Base-by-base conservation (phyloP, 2,797 vertebrate species). In the Myotis pilosus region DNA sequence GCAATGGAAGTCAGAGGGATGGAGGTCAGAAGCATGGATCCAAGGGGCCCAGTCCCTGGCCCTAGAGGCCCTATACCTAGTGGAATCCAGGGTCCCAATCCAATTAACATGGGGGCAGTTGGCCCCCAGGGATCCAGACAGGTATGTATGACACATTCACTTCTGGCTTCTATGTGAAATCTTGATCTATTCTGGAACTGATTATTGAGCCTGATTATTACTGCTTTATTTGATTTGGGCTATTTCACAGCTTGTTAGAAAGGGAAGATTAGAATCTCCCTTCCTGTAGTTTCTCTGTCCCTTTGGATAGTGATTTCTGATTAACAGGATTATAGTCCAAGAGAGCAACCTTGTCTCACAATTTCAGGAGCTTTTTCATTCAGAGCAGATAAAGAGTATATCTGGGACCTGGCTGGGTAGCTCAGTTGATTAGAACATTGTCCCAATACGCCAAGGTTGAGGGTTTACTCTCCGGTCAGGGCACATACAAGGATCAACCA, bases 21-120 rank as follows among this genome's bases (percentile, higher is more conserved):
- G 98, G 98, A 98, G 49, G 95, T 96, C 25, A 98, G 98, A 62
- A 97, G 94, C 28, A 96, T 98, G 98, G 98, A 98, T 82, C 91
- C 98, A 0, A 96, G 98, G 36, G 98, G 96, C 8, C 98, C 99
- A 8, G 99, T 98, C 60, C 95, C 99, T 0, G 98, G 98, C 3
- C 99, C 99, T 94, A 98, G 99, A 89, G 99, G 99, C 94, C 99
- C 99, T 16, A 99, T 99, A 97, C 98, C 99, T 0, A 96, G 98
- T 94, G 99, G 99, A 96, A 98, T 99, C 98, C 98, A 98, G 94
- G 98, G 99, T 85, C 98, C 99, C 60, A 98, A 98, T 74, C 98
- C 99, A 11, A 99, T 99, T 44, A 98, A 92, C 93, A 99, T 99
- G 98, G 99, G 98, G 87, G 98, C 98, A 8, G 98, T 98, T 12